Base-by-base conservation (phyloP, 1,140 invertebrate species). In the Bombus haemorrhoidalis region DNA sequence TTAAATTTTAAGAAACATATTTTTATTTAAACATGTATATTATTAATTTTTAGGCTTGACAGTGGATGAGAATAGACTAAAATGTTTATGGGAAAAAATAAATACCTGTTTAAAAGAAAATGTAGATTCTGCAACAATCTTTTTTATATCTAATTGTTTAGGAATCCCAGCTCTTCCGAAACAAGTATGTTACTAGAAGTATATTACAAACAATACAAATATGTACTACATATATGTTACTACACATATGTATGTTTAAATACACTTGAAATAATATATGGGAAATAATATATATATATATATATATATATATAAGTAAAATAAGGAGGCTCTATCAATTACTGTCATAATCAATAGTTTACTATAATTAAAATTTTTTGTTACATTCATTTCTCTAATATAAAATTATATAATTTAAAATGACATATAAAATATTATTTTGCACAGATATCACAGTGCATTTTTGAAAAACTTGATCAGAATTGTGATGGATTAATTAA, bases 401-500 rank as follows among this genome's bases (percentile, higher is more conserved):
- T 25, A 37, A 18, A 74, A 47, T 64, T 79, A 53, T 22, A 53
- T 73, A 43, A 53, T 91, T 78, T 85, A 83, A 85, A 73, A 13
- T 78, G 81, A 64, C 57, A 79, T 86, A 75, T 28, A 76, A 32
- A 57, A 86, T 80, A 53, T 96, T 97, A n/a, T 97, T 96, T 93
- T 96, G 10, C 22, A 88, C 95, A 96, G 88, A 96, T 97, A 79
- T 94, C 97, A 32, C 93, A 96, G 83, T 96, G 97, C 87, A 94
- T 97, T 28, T 97, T 97, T 92, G 95, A 96, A 59, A 96, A 96
- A 87, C 93, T 97, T 13, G 96, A 97, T 89, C 92, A 95, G 22
- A 96, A 97, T 91, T 94, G 95, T 76, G 96, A 97, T 94, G 96
- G 96, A 25, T 95, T 95, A 83, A 97, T 97, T 59, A 97, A 95